Percentiles rank a stretch among this genome's conserved stretches.
These are phyloP conservation scores for Montifringilla adamsi DNA, from an alignment of 2,113 vertebrate species.

Conservation along the genomic window DNA sequence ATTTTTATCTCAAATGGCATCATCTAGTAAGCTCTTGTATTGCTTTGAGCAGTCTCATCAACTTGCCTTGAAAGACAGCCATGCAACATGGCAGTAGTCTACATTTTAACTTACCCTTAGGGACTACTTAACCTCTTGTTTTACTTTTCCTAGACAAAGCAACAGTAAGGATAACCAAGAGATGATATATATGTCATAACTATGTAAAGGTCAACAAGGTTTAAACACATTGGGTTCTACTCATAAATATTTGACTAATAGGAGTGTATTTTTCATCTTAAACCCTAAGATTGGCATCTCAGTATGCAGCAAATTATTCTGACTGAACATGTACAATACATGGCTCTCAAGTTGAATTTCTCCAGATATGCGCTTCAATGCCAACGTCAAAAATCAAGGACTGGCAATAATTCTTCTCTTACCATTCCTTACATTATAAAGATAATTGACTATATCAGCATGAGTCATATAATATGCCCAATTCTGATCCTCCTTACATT, in stretches of 20 bases:
- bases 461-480: rapidly evolving
- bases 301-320: constrained; percentile 35
- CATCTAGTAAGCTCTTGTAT: constrained; percentile 48
- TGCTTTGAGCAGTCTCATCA: constrained; percentile 50
- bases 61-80: constrained; percentile 59
- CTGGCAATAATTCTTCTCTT: constrained; percentile 2
- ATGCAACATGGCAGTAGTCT: constrained; percentile 57
- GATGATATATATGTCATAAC: constrained; percentile 66
- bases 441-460: neutral
- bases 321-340: constrained; percentile 31
- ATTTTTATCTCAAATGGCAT: constrained; percentile 1
- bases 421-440: neutral
- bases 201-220: constrained; percentile 67
- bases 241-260: constrained; percentile 72
- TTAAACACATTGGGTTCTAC: constrained; percentile 64
- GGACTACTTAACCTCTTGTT: constrained; percentile 70
- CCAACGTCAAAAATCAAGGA: neutral
- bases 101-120: constrained; percentile 71
- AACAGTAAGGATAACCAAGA: constrained; percentile 60
- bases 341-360: neutral
- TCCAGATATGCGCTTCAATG: neutral
- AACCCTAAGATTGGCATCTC: constrained; percentile 26
- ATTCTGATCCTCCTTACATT: neutral
- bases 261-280: constrained; percentile 16
- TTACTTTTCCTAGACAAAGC: constrained; percentile 70